These are phyloP conservation scores for Zapornia atra DNA, from an alignment of 2,113 vertebrate genomes.

Conservation along the genomic window DNA sequence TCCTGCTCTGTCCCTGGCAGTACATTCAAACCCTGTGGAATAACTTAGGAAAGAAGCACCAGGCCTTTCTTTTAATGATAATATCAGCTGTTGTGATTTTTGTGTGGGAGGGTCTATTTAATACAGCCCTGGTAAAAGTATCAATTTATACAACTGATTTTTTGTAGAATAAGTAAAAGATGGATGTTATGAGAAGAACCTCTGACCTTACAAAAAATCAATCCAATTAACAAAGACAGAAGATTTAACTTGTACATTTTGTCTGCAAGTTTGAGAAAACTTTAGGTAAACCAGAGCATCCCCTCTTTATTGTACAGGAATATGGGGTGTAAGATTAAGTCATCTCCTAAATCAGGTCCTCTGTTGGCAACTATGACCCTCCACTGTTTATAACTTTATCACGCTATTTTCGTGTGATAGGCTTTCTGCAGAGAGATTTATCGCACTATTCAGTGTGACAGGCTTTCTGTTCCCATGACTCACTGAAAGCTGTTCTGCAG, in stretches of 20 bases:
- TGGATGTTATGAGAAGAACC: neutral
- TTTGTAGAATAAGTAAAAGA: neutral
- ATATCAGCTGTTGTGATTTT: neutral
- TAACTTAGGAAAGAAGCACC: neutral
- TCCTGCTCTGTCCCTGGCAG: neutral
- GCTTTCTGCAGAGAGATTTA: neutral
- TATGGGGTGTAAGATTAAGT: neutral
- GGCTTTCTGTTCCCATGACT: neutral
- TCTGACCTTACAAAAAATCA: neutral
- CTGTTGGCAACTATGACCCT: neutral
- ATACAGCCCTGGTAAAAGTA: neutral
- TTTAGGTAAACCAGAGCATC: neutral
- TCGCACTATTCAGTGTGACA: neutral
- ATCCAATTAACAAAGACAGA: neutral
- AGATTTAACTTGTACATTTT: neutral
- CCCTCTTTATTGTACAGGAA: neutral
- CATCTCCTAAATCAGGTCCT: neutral
- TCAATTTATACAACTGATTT: neutral
- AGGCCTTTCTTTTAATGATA: neutral
- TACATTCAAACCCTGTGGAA: accelerated
- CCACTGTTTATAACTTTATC: neutral
- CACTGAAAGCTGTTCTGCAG: neutral
- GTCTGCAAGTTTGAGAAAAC: neutral
- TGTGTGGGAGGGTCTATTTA: neutral
- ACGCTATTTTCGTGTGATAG: neutral